Evolutionary conservation across 2,113 vertebrate species (phyloP).

Genomic region (Glaucomys volans): DNA sequence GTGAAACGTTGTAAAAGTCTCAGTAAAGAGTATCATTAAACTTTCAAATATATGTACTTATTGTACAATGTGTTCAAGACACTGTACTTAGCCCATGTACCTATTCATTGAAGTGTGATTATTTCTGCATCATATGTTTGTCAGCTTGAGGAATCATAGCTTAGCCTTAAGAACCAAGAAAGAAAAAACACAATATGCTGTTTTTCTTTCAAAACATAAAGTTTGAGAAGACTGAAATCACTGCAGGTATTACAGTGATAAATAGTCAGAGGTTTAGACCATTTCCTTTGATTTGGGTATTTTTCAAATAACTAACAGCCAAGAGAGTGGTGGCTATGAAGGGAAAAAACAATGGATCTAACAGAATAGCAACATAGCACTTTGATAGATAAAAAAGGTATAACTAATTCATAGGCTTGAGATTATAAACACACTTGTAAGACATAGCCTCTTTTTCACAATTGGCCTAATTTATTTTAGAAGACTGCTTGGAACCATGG

Average conservation of each 20-base stretch:
- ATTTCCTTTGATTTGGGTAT: slow-evolving; percentile 31
- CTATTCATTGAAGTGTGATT: not conserved
- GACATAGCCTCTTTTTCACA: not conserved
- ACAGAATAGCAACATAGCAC: not conserved
- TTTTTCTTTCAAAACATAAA: not conserved
- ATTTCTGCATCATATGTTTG: not conserved
- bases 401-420: not conserved
- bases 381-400: not conserved
- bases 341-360: not conserved
- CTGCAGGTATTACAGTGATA: not conserved
- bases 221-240: not conserved
- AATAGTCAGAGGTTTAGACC: not conserved
- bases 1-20: not conserved
- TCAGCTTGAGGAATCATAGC: not conserved
- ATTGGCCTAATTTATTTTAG: not conserved
- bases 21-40: not conserved
- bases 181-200: not conserved
- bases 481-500: not conserved
- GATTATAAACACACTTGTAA: not conserved
- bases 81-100: not conserved
- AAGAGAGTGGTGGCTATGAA: not conserved
- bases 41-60: not conserved
- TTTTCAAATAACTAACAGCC: not conserved
- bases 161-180: not conserved
- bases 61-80: not conserved